Evolutionary conservation across 1,140 invertebrate species (phyloP), one percentile per base, ranked within the genome.

Genomic region (Antheraea mylitta): DNA sequence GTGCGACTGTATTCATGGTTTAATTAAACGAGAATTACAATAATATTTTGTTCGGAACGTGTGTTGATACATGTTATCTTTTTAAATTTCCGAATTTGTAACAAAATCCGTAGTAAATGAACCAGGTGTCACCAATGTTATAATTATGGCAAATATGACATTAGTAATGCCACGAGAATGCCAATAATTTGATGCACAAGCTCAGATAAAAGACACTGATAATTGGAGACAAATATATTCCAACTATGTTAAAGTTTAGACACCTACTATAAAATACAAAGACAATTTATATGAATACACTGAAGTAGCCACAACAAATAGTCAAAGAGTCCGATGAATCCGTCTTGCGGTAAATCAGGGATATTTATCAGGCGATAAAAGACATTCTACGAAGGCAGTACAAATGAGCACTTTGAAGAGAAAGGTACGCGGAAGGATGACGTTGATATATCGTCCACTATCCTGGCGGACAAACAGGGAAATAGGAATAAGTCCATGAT

Each of bases 381-480:
- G 38, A 48, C 38, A 64, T 64, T 65, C 19, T 37, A 36, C 64
- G 42, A 10, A 48, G 65, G 30, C 48, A 66, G 48, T 58, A 59
- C 65, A 66, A 66, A 66, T 66, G 65, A 59, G 58, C 53, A 18
- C 65, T 38, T 66, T 66, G 38, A 37, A 66, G 19, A 45, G 37
- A 53, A 42, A 42, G 64, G 38, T 48, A 65, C 64, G 53, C 65
- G 53, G 65, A 59, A 66, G 30, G 64, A 38, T n/a, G 65, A 59
- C 65, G 30, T 66, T 66, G 65, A 66, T 38, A 66, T 58, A 66
- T 66, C 7, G 53, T 66, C 48, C 53, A 59, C 65, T 37, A 59
- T 59, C 53, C 53, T 30, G 36, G 18, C 64, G 64, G 59, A 66
- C 58, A 70, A 70, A 61, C 64, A 65, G 53, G 60, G 64, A 30